Conservation (phyloP, 2,113 vertebrate genomes). For the Origma solitaria region DNA sequence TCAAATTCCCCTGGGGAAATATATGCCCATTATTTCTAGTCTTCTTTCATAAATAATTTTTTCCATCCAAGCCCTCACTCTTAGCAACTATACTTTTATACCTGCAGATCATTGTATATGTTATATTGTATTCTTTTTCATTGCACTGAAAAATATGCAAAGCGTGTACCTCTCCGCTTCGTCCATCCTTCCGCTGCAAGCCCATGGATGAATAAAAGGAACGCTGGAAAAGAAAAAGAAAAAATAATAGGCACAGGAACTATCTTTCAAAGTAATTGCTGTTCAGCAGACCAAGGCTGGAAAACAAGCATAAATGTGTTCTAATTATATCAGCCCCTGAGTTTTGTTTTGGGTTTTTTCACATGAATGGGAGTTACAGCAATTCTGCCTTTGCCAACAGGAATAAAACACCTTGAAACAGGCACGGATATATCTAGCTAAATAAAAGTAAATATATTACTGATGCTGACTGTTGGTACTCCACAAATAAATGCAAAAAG, state of each 20-base stretch:
- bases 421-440: constrained; percentile 11
- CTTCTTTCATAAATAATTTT: background rate
- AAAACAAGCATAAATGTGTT: constrained; percentile 63
- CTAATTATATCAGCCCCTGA: constrained; percentile 54
- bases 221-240: background rate
- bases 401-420: constrained; percentile 62
- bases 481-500: background rate
- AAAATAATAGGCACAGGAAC: background rate
- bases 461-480: background rate
- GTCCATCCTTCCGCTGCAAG: constrained; percentile 8
- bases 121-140: background rate
- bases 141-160: background rate
- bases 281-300: constrained; percentile 57
- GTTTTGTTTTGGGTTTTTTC: constrained; percentile 56
- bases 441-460: background rate
- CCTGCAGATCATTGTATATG: background rate
- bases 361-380: constrained; percentile 8
- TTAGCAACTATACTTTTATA: background rate
- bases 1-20: background rate
- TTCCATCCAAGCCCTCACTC: background rate
- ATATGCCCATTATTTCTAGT: background rate
- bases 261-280: constrained; percentile 68
- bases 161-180: background rate
- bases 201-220: background rate
- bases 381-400: constrained; percentile 56